Evolutionary conservation across 2,113 vertebrate species (phyloP).

Genomic region (Ceyx margarethae): DNA sequence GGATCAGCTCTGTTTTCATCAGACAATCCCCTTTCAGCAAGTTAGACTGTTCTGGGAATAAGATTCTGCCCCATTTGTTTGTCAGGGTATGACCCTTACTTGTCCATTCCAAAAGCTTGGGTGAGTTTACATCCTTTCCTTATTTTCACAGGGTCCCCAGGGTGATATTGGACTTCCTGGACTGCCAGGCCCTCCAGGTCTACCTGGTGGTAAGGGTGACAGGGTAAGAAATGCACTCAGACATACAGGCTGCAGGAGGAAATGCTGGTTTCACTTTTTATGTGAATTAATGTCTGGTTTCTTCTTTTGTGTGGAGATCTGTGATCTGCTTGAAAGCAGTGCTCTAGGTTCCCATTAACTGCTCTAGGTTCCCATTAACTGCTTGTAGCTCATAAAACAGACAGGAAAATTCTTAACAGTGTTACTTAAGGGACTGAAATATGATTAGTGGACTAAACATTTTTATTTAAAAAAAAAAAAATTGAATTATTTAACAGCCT

Average conservation of each 20-base stretch:
- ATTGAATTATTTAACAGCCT: neutral
- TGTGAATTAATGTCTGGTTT: neutral
- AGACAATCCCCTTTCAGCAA: neutral
- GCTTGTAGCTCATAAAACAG: neutral
- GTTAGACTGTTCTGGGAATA: neutral
- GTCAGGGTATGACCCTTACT: neutral
- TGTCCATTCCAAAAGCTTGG: neutral
- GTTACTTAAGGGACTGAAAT: neutral
- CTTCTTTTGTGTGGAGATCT: neutral
- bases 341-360: neutral
- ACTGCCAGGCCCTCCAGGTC: slow-evolving; percentile 87
- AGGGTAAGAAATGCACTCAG: slow-evolving; percentile 79
- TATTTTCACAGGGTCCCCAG: slow-evolving; percentile 83
- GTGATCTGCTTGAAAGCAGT: neutral
- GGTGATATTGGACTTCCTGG: slow-evolving; percentile 91
- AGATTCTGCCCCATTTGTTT: neutral
- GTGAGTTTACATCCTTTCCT: neutral
- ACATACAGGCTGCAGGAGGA: neutral
- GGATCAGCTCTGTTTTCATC: neutral
- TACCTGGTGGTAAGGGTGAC: slow-evolving; percentile 88
- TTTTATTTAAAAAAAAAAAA: neutral
- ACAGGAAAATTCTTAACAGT: neutral
- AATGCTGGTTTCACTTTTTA: neutral
- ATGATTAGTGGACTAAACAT: neutral
- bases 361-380: neutral